phyloP scores from a whole-genome alignment of 64 coral and sea anemone genomes.

The Stichodactyla helianthus region DNA sequence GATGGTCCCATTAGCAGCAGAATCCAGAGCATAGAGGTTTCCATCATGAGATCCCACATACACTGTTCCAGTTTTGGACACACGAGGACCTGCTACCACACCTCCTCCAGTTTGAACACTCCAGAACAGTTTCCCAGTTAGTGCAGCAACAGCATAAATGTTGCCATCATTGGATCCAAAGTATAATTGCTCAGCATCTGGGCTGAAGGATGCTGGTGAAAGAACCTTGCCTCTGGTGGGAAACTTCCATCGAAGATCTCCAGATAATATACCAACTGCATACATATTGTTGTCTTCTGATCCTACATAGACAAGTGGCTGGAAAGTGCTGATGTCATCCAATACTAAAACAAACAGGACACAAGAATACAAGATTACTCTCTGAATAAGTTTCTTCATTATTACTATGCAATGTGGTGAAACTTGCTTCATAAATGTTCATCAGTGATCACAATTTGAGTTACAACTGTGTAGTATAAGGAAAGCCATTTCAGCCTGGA shows the following conservation, averaged over 20 bases:
- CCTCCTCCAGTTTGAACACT: conserved; percentile 37
- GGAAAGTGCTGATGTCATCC: conserved; percentile 1
- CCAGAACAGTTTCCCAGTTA: conserved; percentile 63
- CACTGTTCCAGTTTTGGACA: conserved; percentile 39
- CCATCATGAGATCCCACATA: conserved; percentile 72
- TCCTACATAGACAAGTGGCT: conserved; percentile 54
- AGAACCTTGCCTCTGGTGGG: conserved; percentile 70
- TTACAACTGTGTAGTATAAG: no score
- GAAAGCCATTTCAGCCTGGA: neutral
- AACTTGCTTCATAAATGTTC: no score
- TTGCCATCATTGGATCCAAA: conserved; percentile 74
- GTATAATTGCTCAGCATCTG: conserved; percentile 56
- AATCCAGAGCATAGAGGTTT: conserved; percentile 30
- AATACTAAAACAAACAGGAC: conserved; percentile 24
- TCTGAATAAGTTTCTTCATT: no score
- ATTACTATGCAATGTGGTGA: no score
- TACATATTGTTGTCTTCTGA: conserved; percentile 90
- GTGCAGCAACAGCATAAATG: conserved; percentile 56
- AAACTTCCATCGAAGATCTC: conserved; percentile 71
- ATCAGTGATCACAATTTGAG: no score
- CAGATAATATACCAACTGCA: conserved; percentile 31
- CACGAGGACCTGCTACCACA: conserved; percentile 48
- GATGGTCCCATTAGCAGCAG: conserved; percentile 37
- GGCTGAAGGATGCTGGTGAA: conserved; percentile 61
- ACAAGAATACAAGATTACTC: no score